Conservation (phyloP, 2,113 vertebrate species). For the Tupaia chinensis region DNA sequence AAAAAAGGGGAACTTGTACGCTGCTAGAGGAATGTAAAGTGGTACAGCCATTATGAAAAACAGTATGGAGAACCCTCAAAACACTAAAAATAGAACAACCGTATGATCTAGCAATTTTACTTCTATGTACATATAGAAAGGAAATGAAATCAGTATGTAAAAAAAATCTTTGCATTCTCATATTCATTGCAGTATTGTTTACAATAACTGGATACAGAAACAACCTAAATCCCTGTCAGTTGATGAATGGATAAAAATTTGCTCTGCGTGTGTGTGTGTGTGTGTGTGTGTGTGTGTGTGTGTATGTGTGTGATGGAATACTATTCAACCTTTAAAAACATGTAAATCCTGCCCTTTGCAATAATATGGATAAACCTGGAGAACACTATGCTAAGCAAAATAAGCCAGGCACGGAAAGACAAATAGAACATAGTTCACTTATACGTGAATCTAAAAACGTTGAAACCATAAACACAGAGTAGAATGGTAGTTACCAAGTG, state of each 20-base stretch:
- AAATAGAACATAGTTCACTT: background rate
- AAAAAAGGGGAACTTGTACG: background rate
- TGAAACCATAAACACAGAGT: background rate
- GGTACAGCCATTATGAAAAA: background rate
- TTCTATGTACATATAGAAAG: background rate
- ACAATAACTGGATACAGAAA: background rate
- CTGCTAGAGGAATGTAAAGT: background rate
- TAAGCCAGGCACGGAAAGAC: background rate
- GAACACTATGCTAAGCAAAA: background rate
- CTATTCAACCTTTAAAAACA: background rate
- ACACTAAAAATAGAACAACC: background rate
- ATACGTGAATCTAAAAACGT: background rate
- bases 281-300: too few species aligned
- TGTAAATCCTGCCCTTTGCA: background rate
- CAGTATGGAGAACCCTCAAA: background rate
- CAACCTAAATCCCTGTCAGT: background rate
- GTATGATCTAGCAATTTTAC: background rate
- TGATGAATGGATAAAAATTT: background rate
- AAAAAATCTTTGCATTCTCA: background rate
- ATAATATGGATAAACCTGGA: background rate
- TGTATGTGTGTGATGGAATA: background rate
- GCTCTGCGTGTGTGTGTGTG: too few species aligned
- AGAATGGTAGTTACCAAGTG: background rate
- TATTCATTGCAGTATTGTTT: background rate
- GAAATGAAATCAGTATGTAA: background rate